Conservation (phyloP, 2,888 invertebrate genomes). For the Anthrax anthrax region DNA sequence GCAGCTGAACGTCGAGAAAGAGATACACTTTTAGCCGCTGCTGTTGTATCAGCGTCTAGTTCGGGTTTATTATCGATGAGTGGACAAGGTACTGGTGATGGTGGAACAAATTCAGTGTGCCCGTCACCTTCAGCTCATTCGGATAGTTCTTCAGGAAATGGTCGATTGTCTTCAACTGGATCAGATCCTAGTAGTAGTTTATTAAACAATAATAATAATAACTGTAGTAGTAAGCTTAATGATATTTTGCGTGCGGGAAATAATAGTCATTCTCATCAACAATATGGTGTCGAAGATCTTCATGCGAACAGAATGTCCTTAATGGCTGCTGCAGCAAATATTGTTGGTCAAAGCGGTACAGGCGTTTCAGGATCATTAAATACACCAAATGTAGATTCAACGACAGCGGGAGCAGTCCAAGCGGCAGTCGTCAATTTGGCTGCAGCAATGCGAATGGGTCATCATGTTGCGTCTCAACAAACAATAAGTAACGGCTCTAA, state of each 20-base stretch:
- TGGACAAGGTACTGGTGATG: conserved; percentile 24
- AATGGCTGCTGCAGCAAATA: conserved; percentile 50
- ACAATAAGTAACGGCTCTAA: conserved; percentile 15
- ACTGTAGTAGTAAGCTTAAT: conserved; percentile 44
- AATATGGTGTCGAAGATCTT: conserved; percentile 47
- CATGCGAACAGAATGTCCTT: conserved; percentile 52
- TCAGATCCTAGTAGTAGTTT: conserved; percentile 49
- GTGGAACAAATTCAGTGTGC: conserved; percentile 49
- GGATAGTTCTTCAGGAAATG: conserved; percentile 71
- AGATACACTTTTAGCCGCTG: conserved; percentile 57
- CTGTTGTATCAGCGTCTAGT: conserved; percentile 46
- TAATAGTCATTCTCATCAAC: conserved; percentile 42
- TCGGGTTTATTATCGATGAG: conserved; percentile 43
- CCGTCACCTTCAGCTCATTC: conserved; percentile 76
- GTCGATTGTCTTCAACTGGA: conserved; percentile 63
- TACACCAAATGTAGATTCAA: conserved; percentile 34
- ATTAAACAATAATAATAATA: conserved; percentile 49
- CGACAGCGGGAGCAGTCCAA: conserved; percentile 45
- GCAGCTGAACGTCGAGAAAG: conserved; percentile 81
- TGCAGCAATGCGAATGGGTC: conserved; percentile 55
- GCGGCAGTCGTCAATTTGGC: conserved; percentile 63
- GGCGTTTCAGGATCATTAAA: conserved; percentile 37
- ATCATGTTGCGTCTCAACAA: conserved; percentile 15
- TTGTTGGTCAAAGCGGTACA: conserved; percentile 46
- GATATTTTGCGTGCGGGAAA: conserved; percentile 29